Base-by-base conservation (phyloP, 1,140 invertebrate species). In the Panagrolaimus sp. region DNA sequence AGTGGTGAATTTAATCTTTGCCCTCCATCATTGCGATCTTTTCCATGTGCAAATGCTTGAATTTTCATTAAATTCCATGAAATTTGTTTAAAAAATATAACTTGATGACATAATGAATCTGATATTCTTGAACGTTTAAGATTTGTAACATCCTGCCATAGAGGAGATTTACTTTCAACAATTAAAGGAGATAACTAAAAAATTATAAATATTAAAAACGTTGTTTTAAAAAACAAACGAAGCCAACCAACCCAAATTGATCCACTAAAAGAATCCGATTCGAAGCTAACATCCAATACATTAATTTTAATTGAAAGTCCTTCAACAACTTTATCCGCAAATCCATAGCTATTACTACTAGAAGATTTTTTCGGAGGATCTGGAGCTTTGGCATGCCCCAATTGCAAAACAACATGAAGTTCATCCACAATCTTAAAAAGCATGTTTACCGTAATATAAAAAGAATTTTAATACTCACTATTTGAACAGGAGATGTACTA, bases 41-140 rank as follows among this genome's bases (percentile, higher is more conserved):
- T 44, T 31, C 63, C 31, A 53, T 72, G 69, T 16, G 68, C 68
- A 68, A 69, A 76, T 11, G 81, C 80, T 74, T 81, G 81, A 1
- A 81, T 76, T 66, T 74, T 67, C 11, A 80, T 64, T 31, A 80
- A 65, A 9, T 97, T 93, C 95, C 95, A 98, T 81, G 92, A 90
- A 61, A 98, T 85, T 85, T 96, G 93, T 87, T 98, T 98, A 85
- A 98, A 99, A 80, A 98, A 91, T 64, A 99, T 86, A 70, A 97
- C 86, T 78, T 96, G 91, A 42, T 91, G 91, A 74, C 89, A 88
- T 62, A 89, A 88, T 9, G 89, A 87, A 82, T 96, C 93, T 85
- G 95, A 93, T 57, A 98, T 87, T 77, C 93, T 88, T 44, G 93
- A 96, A 82, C 90, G 87, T 80, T 74, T 88, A 68, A 98, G 86